Percentiles rank a stretch among this genome's conserved stretches.
These are phyloP conservation scores for Ammospiza nelsoni DNA, from an alignment of 2,113 vertebrate species.

Conservation along the genomic window DNA sequence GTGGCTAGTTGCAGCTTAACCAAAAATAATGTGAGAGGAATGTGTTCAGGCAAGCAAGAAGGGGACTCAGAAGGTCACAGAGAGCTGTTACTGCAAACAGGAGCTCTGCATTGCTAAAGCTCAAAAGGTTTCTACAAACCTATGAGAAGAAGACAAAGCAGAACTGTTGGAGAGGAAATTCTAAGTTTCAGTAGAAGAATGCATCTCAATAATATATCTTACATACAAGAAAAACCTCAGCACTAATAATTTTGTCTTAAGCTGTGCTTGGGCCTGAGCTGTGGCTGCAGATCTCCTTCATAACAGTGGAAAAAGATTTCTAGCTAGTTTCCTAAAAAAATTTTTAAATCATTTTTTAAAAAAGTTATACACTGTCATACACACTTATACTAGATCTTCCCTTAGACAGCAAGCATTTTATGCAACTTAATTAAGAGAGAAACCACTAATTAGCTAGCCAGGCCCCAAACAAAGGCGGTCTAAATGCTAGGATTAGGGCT, in stretches of 20 bases:
- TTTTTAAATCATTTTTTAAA: background rate
- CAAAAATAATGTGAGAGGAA: conserved; percentile 27
- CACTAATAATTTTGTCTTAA: background rate
- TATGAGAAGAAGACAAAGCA: background rate
- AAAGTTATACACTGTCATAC: background rate
- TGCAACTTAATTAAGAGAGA: background rate
- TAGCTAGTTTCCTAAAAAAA: background rate
- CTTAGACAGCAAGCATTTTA: background rate
- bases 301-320: background rate
- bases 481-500: background rate
- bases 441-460: conserved; percentile 49
- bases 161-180: background rate
- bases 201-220: background rate
- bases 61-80: conserved; percentile 27
- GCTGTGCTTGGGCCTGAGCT: background rate
- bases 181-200: background rate
- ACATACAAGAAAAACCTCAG: background rate
- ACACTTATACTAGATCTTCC: background rate
- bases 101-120: background rate
- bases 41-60: background rate
- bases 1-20: background rate
- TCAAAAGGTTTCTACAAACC: background rate
- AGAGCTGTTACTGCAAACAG: background rate
- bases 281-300: background rate
- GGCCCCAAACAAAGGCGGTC: conserved; percentile 7